phyloP scores from a whole-genome alignment of 2,888 invertebrate species.

The Conus canariensis region DNA sequence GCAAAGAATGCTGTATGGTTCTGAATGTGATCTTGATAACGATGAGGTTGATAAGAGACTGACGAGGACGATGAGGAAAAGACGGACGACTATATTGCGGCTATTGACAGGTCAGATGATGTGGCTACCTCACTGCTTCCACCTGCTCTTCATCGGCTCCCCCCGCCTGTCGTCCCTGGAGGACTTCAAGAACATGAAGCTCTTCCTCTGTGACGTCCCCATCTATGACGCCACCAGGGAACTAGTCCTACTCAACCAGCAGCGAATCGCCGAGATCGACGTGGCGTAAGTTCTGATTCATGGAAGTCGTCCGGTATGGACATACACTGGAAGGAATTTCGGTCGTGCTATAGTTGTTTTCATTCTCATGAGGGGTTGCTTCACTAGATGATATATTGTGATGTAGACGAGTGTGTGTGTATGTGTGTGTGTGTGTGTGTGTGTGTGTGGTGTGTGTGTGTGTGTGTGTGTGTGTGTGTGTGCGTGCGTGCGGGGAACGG shows the following conservation, averaged over 20 bases:
- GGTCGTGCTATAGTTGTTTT: too few relatives aligned
- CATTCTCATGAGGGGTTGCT: too few relatives aligned
- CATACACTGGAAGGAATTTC: too few relatives aligned
- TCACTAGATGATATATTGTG: background rate
- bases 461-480: too few relatives aligned
- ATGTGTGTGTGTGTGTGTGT: conserved; percentile 2
- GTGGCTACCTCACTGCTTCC: conserved; percentile 64
- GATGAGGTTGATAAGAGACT: background rate
- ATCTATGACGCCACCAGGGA: conserved; percentile 76
- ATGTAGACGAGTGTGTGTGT: background rate
- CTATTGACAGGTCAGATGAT: background rate
- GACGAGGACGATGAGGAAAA: too few relatives aligned
- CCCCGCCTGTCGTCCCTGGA: conserved; percentile 71
- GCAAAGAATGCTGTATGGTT: conserved; percentile 49
- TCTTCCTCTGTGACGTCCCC: conserved; percentile 75
- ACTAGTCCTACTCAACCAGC: conserved; percentile 75
- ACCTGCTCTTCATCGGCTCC: conserved; percentile 75
- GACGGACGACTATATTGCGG: background rate
- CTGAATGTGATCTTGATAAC: background rate
- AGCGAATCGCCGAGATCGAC: conserved; percentile 75
- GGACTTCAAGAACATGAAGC: conserved; percentile 71
- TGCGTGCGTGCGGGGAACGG: too few relatives aligned
- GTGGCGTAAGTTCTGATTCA: conserved; percentile 56
- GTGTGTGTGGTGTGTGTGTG: too few relatives aligned
- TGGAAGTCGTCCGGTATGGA: background rate